A percentile compares a stretch with the other conserved stretches of the same genome.
Evolutionary conservation across 1,140 invertebrate species (phyloP).

Genomic region (Drosophila fuyamai): DNA sequence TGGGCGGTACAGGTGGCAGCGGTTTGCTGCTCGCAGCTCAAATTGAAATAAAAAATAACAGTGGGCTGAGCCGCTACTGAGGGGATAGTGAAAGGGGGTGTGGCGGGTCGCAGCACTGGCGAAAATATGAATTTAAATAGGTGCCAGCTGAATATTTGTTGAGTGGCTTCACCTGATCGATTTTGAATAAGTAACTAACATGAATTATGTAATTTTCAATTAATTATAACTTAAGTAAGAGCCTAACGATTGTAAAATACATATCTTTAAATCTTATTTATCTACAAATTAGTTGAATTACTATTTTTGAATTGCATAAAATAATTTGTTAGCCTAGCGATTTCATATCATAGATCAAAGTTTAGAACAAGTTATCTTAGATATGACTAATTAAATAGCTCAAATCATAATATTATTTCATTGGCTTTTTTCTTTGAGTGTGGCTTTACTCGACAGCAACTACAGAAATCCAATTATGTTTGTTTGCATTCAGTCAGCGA

Average conservation of each 20-base stretch:
- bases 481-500: slow-evolving; percentile 83
- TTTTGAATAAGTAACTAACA: too few species aligned
- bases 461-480: slow-evolving; percentile 83
- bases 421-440: slow-evolving; percentile 17
- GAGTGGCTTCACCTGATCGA: neutral
- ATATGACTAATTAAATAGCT: neutral
- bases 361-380: too few species aligned
- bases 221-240: too few species aligned
- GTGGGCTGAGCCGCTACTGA: slow-evolving; percentile 9
- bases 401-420: too few species aligned
- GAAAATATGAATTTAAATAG: neutral
- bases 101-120: slow-evolving; percentile 7
- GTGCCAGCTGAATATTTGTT: too few species aligned
- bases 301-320: too few species aligned
- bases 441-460: slow-evolving; percentile 50
- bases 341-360: too few species aligned
- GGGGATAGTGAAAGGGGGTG: slow-evolving; percentile 15
- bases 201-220: too few species aligned
- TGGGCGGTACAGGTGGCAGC: slow-evolving; percentile 25
- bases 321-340: too few species aligned
- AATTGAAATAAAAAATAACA: slow-evolving; percentile 79
- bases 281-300: too few species aligned
- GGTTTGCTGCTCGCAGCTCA: slow-evolving; percentile 47
- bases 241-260: too few species aligned
- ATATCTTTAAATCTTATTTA: too few species aligned